Percentiles rank a stretch among this genome's conserved stretches.
phyloP scores from a whole-genome alignment of 2,888 invertebrate genomes.

The Drosophila nigricruria region DNA sequence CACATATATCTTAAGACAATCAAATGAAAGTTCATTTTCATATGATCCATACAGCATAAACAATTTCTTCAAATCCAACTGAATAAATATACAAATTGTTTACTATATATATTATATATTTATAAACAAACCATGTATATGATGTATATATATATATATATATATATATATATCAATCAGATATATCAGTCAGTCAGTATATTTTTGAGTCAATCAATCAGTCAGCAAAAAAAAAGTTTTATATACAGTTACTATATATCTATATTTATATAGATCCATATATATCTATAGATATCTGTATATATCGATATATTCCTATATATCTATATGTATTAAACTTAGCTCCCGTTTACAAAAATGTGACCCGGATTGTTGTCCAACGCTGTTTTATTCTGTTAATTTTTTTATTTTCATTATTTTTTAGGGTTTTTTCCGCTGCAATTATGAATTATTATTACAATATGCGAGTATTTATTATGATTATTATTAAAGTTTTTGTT shows the following conservation, averaged over 20 bases:
- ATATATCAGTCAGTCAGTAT: not conserved
- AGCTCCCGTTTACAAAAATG: conserved; percentile 3
- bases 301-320: not conserved
- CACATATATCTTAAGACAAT: too few species aligned
- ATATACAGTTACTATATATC: not conserved
- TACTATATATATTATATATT: too few species aligned
- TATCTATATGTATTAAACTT: not conserved
- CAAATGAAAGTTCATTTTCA: too few species aligned
- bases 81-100: too few species aligned
- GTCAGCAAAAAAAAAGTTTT: not conserved
- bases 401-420: conserved; percentile 16
- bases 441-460: conserved; percentile 48
- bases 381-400: conserved; percentile 32
- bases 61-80: too few species aligned
- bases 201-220: not conserved
- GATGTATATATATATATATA: not conserved
- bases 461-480: conserved; percentile 42
- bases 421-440: conserved; percentile 46
- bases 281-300: not conserved
- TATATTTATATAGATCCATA: too few species aligned
- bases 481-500: conserved; percentile 21
- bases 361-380: conserved; percentile 40
- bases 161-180: not conserved
- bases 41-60: too few species aligned
- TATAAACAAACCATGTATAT: too few species aligned